phyloP scores from a whole-genome alignment of 2,113 vertebrate species.

The Synodontis membranacea region DNA sequence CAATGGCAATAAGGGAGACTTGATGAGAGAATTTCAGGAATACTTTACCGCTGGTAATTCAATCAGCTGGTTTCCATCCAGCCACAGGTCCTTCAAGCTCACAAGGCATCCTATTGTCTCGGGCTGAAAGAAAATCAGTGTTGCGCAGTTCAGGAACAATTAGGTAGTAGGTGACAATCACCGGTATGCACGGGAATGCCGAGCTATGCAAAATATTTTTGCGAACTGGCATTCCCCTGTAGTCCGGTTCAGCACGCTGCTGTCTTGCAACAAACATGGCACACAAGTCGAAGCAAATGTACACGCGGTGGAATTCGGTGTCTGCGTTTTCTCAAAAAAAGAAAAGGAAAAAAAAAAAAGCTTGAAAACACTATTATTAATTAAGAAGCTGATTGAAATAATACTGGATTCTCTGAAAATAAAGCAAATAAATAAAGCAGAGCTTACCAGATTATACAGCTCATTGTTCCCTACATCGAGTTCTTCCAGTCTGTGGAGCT shows the following conservation, averaged over 20 bases:
- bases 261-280: not conserved
- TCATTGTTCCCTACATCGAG: conserved; percentile 98
- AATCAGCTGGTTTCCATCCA: conserved; percentile 94
- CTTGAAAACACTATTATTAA: no score
- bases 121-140: conserved; percentile 75
- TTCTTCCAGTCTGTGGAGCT: conserved; percentile 91
- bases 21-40: conserved; percentile 24
- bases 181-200: conserved; percentile 17
- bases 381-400: not conserved
- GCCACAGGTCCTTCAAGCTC: conserved; percentile 94
- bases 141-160: conserved; percentile 37
- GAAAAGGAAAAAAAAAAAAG: no score
- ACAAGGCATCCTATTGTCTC: conserved; percentile 93
- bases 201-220: not conserved
- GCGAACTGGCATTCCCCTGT: not conserved
- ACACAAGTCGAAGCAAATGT: not conserved
- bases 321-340: not conserved
- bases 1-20: not conserved
- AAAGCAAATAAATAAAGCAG: not conserved
- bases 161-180: conserved; percentile 36
- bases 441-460: conserved; percentile 89
- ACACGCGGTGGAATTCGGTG: not conserved
- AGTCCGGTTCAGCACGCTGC: not conserved
- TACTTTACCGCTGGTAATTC: conserved; percentile 88
- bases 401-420: not conserved